phyloP scores from a whole-genome alignment of 30 jellyfish, hydroid and myxozoan species.

The Cassiopea xamachana region DNA sequence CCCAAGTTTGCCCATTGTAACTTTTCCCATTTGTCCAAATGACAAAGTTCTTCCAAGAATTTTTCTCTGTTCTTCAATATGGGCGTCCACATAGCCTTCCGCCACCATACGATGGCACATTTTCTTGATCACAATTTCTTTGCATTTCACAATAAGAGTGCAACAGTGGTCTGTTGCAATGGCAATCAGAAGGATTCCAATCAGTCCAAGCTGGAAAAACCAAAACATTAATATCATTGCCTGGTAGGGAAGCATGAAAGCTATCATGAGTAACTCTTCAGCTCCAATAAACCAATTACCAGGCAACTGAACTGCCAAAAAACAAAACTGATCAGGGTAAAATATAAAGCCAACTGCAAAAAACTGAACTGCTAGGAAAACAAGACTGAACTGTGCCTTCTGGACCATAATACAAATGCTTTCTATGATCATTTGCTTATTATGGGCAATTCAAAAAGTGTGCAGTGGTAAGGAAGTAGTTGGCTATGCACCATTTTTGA shows the following conservation, averaged over 20 bases:
- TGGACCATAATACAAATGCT: too few relatives aligned
- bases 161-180: slow-evolving; percentile 98
- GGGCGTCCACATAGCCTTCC: slow-evolving; percentile 50
- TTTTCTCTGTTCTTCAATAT: slow-evolving; percentile 49
- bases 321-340: too few relatives aligned
- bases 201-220: slow-evolving; percentile 77
- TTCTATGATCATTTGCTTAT: too few relatives aligned
- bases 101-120: slow-evolving; percentile 69
- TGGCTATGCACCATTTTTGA: too few relatives aligned
- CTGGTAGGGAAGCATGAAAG: not conserved
- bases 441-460: too few relatives aligned
- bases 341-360: too few relatives aligned
- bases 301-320: too few relatives aligned
- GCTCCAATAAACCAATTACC: too few relatives aligned
- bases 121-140: slow-evolving; percentile 63
- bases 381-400: too few relatives aligned
- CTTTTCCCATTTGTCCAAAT: slow-evolving; percentile 88
- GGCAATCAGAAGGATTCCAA: slow-evolving; percentile 87
- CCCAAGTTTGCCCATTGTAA: slow-evolving; percentile 91
- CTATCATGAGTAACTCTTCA: too few relatives aligned
- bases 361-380: too few relatives aligned
- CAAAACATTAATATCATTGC: not conserved
- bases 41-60: slow-evolving; percentile 84
- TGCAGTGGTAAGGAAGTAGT: too few relatives aligned
- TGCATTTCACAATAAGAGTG: slow-evolving; percentile 88